Evolutionary conservation across 2,888 invertebrate species (phyloP).

Genomic region (Neuroscelio doddi): DNA sequence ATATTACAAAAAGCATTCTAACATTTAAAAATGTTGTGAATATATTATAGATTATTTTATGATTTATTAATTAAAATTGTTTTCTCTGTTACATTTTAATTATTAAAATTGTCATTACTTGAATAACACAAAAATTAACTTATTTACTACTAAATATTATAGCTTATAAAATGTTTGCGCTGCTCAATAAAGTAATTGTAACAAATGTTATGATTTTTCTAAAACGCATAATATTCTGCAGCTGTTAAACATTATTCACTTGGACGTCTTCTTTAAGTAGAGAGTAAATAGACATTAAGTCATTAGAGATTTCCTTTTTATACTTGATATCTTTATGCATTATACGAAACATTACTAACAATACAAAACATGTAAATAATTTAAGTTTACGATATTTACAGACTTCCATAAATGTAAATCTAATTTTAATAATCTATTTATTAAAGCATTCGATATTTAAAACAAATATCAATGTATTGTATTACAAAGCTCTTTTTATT

Average conservation of each 20-base stretch:
- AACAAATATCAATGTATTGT: not conserved
- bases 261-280: not conserved
- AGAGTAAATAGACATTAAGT: not conserved
- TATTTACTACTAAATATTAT: too few relatives aligned
- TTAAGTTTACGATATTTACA: slow-evolving; percentile 1
- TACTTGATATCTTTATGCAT: not conserved
- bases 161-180: too few relatives aligned
- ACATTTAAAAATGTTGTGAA: too few relatives aligned
- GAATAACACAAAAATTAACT: too few relatives aligned
- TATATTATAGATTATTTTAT: too few relatives aligned
- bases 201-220: too few relatives aligned
- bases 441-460: not conserved
- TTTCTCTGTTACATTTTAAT: too few relatives aligned
- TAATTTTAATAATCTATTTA: not conserved
- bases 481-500: too few relatives aligned
- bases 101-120: too few relatives aligned
- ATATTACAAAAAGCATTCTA: too few relatives aligned
- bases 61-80: too few relatives aligned
- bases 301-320: slow-evolving; percentile 1
- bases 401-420: slow-evolving; percentile 6
- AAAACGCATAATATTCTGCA: not conserved
- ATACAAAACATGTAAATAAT: slow-evolving; percentile 4
- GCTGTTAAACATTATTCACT: not conserved
- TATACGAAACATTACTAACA: not conserved
- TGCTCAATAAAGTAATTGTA: too few relatives aligned